A percentile compares a stretch with the other conserved stretches of the same genome.
Conservation (phyloP, 2,113 vertebrate genomes). For the Neomonachus schauinslandi region DNA sequence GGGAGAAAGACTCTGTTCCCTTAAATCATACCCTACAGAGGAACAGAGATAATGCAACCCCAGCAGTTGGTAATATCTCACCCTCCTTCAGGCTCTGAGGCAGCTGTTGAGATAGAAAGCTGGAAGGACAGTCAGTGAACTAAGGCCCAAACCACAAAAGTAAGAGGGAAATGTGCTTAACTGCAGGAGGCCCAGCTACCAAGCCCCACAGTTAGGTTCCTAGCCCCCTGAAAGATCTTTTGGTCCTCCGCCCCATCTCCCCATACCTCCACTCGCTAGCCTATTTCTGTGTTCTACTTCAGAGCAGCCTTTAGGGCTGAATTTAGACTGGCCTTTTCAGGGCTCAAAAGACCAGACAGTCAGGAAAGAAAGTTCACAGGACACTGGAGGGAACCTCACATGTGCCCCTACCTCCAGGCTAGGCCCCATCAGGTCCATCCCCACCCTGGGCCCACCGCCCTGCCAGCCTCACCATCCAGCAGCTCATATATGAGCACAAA, state of each 20-base stretch:
- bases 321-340: neutral
- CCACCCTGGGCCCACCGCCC: neutral
- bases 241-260: neutral
- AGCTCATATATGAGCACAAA: constrained; percentile 99
- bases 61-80: neutral
- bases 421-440: neutral
- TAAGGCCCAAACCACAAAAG: constrained; percentile 25
- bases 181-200: neutral
- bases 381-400: neutral
- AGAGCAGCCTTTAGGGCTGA: neutral
- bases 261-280: neutral
- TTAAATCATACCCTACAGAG: neutral
- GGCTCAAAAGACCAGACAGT: constrained; percentile 24
- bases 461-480: constrained; percentile 91
- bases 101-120: neutral
- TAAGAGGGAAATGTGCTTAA: neutral
- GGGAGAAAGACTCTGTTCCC: neutral
- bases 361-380: constrained; percentile 21
- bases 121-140: neutral
- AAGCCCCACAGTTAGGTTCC: neutral
- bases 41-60: neutral
- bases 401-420: neutral
- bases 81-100: neutral
- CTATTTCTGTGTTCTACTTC: constrained; percentile 43
- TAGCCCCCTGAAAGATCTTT: neutral